Base-by-base conservation (phyloP, 2,797 vertebrate genomes). In the Diplodus sargus region DNA sequence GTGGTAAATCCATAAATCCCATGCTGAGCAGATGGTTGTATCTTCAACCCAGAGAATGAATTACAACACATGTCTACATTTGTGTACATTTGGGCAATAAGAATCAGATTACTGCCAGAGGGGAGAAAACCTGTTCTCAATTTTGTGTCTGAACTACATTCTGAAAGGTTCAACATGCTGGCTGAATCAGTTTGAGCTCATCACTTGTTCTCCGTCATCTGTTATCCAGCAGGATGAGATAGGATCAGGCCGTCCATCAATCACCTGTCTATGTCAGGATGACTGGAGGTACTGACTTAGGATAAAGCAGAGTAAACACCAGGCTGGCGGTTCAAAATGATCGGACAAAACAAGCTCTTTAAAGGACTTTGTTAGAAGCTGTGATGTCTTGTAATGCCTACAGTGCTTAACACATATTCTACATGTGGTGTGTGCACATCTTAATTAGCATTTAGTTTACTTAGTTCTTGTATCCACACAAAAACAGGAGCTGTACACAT, bases 191-290 rank as follows among this genome's bases (percentile, higher is more conserved):
- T 53, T 30, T 7, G 17, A 64, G 56, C 16, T 60, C 49, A 74
- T 65, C n/a, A 30, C 71, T 70, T 67, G 61, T 43, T 66, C 52
- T n/a, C 47, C 59, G 43, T 72, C 74, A 45, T 74, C 34, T 56
- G 25, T 73, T 67, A 61, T 64, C 48, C 48, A 74, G 42, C 28
- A 13, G 75, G 9, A 49, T 25, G 52, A 78, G 57, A 34, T 39
- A 39, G 53, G 71, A 62, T 58, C 43, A 62, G 22, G 11, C 14
- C 5, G 16, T 13, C 43, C 69, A 56, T 78, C 74, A 60, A 64
- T 84, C 69, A 81, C 49, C 49, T 47, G 22, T 72, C 62, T 12
- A 23, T 6, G 60, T 49, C 15, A 8, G 49, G 47, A 74, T 8
- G 61, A 61, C 13, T 22, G 45, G 6, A 43, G 45, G 59, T 20